A percentile compares a stretch with the other conserved stretches of the same genome.
These are phyloP conservation scores for Scolopax bukidnonensis DNA, from an alignment of 2,797 vertebrate genomes.

Conservation along the genomic window DNA sequence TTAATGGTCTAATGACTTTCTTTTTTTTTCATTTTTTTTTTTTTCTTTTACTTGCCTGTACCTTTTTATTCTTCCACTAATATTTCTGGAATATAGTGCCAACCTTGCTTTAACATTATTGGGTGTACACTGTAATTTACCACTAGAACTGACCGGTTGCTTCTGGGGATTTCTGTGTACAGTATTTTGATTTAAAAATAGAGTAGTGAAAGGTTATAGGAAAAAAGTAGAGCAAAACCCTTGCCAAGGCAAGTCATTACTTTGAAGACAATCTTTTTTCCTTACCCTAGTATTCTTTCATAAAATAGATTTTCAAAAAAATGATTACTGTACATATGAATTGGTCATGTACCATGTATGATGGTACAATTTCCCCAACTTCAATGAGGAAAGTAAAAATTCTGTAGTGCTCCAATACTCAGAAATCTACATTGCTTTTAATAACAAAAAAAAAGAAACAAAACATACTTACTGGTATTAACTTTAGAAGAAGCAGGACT, in stretches of 20 bases:
- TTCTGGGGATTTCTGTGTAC: neutral
- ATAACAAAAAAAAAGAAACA: neutral
- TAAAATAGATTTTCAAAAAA: neutral
- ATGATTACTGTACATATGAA: neutral
- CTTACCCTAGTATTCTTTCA: neutral
- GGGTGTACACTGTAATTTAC: neutral
- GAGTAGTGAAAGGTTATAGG: neutral
- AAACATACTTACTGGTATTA: neutral
- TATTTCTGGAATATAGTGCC: neutral
- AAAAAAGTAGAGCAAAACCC: neutral
- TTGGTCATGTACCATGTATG: neutral
- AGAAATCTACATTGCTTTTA: neutral
- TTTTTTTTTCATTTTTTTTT: neutral
- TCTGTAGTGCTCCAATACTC: neutral
- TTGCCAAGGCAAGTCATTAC: neutral
- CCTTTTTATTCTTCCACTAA: neutral
- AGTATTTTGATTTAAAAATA: slow-evolving; percentile 18
- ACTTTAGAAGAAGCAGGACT: neutral
- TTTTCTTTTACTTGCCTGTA: neutral
- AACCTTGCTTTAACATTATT: neutral
- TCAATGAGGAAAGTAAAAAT: neutral
- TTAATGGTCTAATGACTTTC: neutral
- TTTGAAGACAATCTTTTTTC: neutral
- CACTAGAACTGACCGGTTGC: neutral
- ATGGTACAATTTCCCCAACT: neutral